A percentile compares a stretch with the other conserved stretches of the same genome.
Conservation (phyloP, 2,113 vertebrate species). For the Anguilla rostrata region DNA sequence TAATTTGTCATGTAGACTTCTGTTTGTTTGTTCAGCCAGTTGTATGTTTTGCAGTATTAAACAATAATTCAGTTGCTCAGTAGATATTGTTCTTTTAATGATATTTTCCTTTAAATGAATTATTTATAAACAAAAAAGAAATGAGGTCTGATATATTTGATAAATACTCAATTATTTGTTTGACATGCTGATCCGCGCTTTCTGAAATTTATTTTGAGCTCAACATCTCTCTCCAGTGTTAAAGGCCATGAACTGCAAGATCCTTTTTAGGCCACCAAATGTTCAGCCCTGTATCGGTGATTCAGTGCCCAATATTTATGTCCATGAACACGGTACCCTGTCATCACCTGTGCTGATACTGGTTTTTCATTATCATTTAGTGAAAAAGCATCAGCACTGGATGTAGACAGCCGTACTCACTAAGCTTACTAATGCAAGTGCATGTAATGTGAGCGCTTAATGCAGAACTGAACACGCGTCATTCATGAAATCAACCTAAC, state of each 20-base stretch:
- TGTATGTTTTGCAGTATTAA: neutral
- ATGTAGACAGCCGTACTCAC: neutral
- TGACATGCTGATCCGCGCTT: neutral
- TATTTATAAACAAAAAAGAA: neutral
- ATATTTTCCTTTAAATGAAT: neutral
- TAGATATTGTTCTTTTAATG: neutral
- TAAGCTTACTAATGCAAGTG: too few species aligned
- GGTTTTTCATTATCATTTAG: neutral
- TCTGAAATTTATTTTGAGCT: neutral
- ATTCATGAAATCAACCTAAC: neutral
- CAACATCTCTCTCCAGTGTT: constrained; percentile 27
- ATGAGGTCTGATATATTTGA: neutral
- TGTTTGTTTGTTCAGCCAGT: neutral
- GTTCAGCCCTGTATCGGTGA: neutral
- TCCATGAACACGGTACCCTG: neutral
- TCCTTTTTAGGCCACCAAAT: neutral
- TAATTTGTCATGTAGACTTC: neutral
- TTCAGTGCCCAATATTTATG: neutral
- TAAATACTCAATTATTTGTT: neutral
- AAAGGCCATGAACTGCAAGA: neutral
- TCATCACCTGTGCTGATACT: neutral
- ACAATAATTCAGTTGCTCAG: neutral
- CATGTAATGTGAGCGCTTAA: neutral
- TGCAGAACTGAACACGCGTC: neutral
- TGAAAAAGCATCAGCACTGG: neutral